Evolutionary conservation across 2,888 invertebrate species (phyloP).

Genomic region (Drosophila subquinaria): DNA sequence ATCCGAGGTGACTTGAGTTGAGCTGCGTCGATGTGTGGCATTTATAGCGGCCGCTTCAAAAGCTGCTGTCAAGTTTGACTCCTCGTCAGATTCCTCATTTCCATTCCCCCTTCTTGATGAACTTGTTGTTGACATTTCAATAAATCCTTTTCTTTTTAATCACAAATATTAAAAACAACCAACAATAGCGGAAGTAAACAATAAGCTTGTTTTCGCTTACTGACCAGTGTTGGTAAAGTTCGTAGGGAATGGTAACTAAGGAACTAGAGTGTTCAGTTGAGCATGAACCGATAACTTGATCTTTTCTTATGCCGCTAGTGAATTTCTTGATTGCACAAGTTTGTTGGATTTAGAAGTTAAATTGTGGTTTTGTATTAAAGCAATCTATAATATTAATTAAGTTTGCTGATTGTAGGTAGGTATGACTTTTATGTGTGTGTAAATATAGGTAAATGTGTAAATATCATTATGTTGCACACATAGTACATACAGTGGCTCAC

Average conservation of each 20-base stretch:
- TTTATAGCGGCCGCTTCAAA: background rate
- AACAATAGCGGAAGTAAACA: background rate
- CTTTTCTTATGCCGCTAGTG: background rate
- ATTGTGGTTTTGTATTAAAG: too few species aligned
- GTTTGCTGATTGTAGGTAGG: too few species aligned
- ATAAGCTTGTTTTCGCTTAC: background rate
- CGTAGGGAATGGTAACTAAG: too few species aligned
- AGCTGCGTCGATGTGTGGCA: slow-evolving; percentile 2
- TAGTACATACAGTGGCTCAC: too few species aligned
- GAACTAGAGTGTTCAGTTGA: slow-evolving; percentile 1
- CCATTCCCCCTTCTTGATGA: background rate
- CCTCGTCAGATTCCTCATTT: background rate
- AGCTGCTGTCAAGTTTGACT: background rate
- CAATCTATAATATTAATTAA: background rate
- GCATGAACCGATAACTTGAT: too few species aligned
- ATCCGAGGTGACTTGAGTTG: background rate
- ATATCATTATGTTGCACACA: too few species aligned
- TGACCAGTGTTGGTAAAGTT: slow-evolving; percentile 2
- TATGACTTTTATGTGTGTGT: too few species aligned
- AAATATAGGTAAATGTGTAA: too few species aligned
- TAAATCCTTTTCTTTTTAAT: background rate
- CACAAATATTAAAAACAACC: background rate
- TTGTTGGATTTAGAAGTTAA: background rate
- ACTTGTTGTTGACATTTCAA: background rate
- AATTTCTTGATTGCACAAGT: background rate